phyloP scores from a whole-genome alignment of 2,113 vertebrate genomes.

The Ochotona princeps region DNA sequence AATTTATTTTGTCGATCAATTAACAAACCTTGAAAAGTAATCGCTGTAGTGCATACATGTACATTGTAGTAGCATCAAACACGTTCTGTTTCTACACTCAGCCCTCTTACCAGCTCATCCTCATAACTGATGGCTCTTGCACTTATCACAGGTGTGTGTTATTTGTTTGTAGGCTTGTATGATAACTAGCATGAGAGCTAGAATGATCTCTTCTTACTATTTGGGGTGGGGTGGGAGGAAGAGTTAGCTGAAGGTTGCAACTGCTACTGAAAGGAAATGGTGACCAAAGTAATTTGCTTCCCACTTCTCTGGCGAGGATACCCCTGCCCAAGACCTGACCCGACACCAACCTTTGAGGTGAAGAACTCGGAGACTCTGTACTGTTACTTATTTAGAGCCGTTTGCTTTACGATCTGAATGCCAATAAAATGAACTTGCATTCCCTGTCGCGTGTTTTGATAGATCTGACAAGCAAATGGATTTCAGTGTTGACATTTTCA shows the following conservation, averaged over 20 bases:
- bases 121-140: not conserved
- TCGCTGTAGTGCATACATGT: not conserved
- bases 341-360: not conserved
- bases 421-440: not conserved
- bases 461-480: not conserved
- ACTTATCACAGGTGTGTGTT: not conserved
- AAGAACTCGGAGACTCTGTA: not conserved
- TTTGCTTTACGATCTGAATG: not conserved
- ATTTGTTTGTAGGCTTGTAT: not conserved
- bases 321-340: not conserved
- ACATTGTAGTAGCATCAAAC: not conserved
- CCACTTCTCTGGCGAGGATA: fast-evolving
- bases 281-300: not conserved
- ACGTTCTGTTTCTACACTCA: not conserved
- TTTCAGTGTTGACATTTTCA: not conserved
- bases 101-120: not conserved
- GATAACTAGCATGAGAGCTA: not conserved
- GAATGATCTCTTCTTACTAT: not conserved
- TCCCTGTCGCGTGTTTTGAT: not conserved
- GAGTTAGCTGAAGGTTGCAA: not conserved
- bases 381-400: not conserved
- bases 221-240: fast-evolving
- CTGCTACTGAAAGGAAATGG: not conserved
- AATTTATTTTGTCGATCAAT: not conserved
- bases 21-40: not conserved